Conservation (phyloP, 2,888 invertebrate genomes). For the Standfussiana lucernea region DNA sequence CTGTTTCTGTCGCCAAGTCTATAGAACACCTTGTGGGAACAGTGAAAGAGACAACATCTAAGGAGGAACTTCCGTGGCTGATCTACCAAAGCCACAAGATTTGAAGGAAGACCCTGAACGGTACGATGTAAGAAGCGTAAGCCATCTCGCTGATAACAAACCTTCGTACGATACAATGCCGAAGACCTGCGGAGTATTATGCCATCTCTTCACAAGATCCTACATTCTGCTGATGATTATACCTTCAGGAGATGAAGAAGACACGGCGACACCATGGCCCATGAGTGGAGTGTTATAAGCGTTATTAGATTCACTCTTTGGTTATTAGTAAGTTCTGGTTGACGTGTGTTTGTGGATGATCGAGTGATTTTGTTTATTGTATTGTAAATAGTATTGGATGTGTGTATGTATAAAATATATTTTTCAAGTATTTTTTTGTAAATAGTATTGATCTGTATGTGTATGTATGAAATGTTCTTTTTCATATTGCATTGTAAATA, state of each 20-base stretch:
- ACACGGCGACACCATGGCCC: not conserved
- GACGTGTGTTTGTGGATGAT: not conserved
- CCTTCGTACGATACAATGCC: not conserved
- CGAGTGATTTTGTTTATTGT: not conserved
- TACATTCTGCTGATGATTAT: not conserved
- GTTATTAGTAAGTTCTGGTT: not conserved
- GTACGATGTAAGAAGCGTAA: not conserved
- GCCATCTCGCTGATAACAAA: not conserved
- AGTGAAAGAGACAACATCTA: constrained; percentile 24
- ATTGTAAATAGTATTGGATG: constrained; percentile 22
- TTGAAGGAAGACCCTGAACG: not conserved
- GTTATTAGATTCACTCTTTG: not conserved
- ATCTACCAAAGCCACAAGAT: not conserved
- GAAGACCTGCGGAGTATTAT: not conserved
- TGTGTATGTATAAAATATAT: not conserved
- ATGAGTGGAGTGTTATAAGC: constrained; percentile 10
- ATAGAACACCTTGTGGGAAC: not conserved
- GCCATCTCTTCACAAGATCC: constrained; percentile 3
- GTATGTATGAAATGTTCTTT: not conserved
- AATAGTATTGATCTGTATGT: not conserved
- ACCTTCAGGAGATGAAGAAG: not conserved
- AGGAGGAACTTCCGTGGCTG: not conserved
- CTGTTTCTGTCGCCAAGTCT: not conserved
- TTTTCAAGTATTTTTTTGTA: not conserved
- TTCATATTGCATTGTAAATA: constrained; percentile 26